Percentiles rank a stretch among this genome's conserved stretches.
These are phyloP conservation scores for Calonectris borealis DNA, from an alignment of 2,113 vertebrate genomes.

Conservation along the genomic window DNA sequence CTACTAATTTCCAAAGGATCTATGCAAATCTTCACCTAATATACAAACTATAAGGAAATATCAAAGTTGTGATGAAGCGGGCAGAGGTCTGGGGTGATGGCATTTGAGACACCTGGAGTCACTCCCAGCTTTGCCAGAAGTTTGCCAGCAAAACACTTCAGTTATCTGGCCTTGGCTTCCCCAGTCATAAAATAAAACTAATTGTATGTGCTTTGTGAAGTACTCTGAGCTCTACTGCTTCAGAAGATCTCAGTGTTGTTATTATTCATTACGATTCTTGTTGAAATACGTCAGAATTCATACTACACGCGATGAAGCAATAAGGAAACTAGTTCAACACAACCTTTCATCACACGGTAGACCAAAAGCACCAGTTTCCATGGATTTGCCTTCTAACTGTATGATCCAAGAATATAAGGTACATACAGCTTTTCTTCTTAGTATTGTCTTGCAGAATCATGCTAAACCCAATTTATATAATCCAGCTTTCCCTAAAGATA, in stretches of 20 bases:
- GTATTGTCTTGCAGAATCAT: background rate
- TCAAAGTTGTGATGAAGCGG: background rate
- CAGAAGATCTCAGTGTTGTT: background rate
- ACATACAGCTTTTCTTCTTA: background rate
- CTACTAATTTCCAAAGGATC: background rate
- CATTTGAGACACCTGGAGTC: background rate
- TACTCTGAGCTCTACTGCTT: background rate
- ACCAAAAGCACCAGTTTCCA: background rate
- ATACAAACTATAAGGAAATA: background rate
- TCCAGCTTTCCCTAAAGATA: background rate
- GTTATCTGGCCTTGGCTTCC: background rate
- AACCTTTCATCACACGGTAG: background rate
- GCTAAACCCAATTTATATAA: background rate
- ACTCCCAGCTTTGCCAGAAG: background rate
- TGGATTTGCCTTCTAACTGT: background rate
- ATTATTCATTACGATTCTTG: background rate
- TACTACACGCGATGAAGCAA: background rate
- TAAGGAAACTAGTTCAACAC: background rate
- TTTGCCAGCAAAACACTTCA: background rate
- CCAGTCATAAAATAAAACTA: background rate
- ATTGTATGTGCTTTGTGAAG: background rate
- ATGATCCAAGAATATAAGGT: background rate
- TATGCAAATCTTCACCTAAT: background rate
- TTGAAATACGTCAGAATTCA: background rate
- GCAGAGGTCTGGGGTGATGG: background rate